Evolutionary conservation across 1,140 invertebrate genomes (phyloP).

Genomic region (Nephila pilipes): DNA sequence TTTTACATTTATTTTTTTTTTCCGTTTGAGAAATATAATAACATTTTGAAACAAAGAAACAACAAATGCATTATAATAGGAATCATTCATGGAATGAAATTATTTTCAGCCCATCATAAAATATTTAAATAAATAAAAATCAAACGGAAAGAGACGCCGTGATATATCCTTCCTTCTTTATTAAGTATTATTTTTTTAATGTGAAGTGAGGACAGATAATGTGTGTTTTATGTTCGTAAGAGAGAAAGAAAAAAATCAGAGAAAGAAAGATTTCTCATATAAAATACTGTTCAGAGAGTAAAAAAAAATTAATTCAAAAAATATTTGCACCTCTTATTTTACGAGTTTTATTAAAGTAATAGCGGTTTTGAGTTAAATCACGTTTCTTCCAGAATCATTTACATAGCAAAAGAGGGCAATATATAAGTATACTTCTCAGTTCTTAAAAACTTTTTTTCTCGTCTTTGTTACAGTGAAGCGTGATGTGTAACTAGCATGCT

Average conservation of each 20-base stretch:
- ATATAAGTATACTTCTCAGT: background rate
- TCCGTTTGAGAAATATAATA: no score
- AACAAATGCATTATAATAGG: no score
- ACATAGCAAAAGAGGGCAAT: background rate
- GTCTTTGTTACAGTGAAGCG: background rate
- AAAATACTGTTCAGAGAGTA: background rate
- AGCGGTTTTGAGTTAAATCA: conserved; percentile 33
- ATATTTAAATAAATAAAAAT: background rate
- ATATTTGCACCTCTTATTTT: conserved; percentile 42
- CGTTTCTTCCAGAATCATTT: conserved; percentile 25
- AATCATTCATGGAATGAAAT: no score
- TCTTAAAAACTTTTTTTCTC: background rate
- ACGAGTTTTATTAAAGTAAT: conserved; percentile 57
- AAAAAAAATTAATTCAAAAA: conserved; percentile 28
- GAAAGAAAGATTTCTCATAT: background rate
- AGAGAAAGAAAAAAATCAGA: background rate
- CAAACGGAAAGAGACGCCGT: background rate
- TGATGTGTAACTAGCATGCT: background rate
- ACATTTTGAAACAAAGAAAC: no score
- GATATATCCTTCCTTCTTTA: background rate
- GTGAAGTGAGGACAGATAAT: background rate
- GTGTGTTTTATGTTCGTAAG: background rate
- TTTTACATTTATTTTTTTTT: no score
- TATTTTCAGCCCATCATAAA: background rate
- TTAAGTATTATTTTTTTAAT: background rate